Evolutionary conservation across 2,113 vertebrate genomes (phyloP).

Genomic region (Pachycephala philippinensis): DNA sequence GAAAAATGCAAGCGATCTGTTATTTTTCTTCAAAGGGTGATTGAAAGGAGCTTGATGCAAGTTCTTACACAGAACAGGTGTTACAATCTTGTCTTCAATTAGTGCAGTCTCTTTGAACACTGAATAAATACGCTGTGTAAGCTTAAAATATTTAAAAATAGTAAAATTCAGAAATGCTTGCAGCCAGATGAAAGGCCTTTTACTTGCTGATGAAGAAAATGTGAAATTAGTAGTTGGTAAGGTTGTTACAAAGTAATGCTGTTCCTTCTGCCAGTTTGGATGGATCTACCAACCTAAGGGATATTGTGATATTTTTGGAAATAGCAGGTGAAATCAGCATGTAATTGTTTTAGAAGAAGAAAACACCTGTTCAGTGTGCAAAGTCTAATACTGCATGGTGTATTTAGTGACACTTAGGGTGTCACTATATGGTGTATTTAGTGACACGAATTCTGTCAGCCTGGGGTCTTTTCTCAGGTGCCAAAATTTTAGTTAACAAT

Average conservation of each 20-base stretch:
- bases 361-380: background rate
- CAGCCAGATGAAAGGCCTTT: conserved; percentile 40
- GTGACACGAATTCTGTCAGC: background rate
- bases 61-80: background rate
- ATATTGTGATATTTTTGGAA: background rate
- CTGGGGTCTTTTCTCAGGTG: background rate
- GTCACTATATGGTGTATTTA: background rate
- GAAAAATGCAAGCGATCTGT: background rate
- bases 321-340: background rate
- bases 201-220: conserved; percentile 29
- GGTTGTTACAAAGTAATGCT: background rate
- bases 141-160: conserved; percentile 37
- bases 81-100: conserved; percentile 18
- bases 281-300: background rate
- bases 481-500: background rate
- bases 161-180: background rate
- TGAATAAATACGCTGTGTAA: conserved; percentile 28
- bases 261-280: background rate
- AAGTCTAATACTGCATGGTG: background rate
- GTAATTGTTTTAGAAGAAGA: background rate
- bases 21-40: conserved; percentile 21
- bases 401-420: background rate
- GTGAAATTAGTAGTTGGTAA: background rate
- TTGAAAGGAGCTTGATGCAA: background rate
- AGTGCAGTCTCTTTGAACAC: conserved; percentile 23